Evolutionary conservation across 2,113 vertebrate species (phyloP), one percentile per base, ranked within the genome.

Genomic region (Sinocyclocheilus anshuiensis): DNA sequence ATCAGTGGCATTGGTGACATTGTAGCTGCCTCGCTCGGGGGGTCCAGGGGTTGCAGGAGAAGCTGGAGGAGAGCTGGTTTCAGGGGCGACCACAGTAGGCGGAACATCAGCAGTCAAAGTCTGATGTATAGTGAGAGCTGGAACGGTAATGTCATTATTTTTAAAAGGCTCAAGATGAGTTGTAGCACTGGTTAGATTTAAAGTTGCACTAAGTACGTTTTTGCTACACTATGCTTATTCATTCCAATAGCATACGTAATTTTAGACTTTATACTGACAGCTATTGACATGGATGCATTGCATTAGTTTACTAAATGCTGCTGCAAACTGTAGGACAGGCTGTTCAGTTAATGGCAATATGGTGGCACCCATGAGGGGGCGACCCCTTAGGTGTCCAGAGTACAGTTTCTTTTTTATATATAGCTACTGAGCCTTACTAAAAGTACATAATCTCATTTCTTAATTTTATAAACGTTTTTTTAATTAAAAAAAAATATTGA

Each of bases 1-100:
- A 76, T 95, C 96, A 1, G 94, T 96, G 33, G 55, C 18, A 39
- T 83, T 92, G 4, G 75, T 94, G 86, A 98, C 92, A 0, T 88
- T 94, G 91, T 97, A 99, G 86, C 39, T 91, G 50, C 92, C 92
- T 74, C 89, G 93, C 0, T 86, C 55, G 0, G 98, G 98, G 71
- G 72, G 92, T 11, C 55, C 71, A 0, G 95, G 94, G 0, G 89
- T 86, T 13, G 87, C 42, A 1, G 87, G 89, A 1, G 89, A 83
- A 1, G 84, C 16, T 0, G 89, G 86, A 74, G 92, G 88, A 82
- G 93, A 84, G 87, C 77, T 83, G 45, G 82, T 2, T 8, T 71
- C 86, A 15, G 77, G 85, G 39, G 89, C 6, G 4, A 81, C 53
- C 6, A 84, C 61, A 65, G 24, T 88, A 0, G 91, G 57, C 10